Base-by-base conservation (phyloP, 2,888 invertebrate genomes). In the Megalurothrips usitatus region DNA sequence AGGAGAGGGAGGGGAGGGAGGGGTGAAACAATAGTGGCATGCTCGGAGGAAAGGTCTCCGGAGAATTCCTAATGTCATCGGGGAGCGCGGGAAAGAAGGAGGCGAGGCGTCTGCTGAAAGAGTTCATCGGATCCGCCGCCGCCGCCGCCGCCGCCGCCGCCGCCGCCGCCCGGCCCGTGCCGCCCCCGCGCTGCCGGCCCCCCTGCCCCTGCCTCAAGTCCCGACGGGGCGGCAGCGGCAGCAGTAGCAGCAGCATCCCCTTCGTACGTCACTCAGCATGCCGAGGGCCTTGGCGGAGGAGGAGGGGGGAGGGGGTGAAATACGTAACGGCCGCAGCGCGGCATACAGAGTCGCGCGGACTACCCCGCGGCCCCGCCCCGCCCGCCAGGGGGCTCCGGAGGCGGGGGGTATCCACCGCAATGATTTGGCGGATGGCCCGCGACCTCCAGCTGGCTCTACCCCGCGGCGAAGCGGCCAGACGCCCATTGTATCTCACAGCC, bases 11-110 rank as follows among this genome's bases (percentile, higher is more conserved):
- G 34, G 6, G 34, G 34, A 6, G 34, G 34, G 34, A 6, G 34
- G 17, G 19, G 14, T 14, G 58, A 58, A 58, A 58, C 58, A 58
- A 58, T 58, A 19, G 58, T 19, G 58, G 58, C 58, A 58, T 58
- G 58, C 58, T 58, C 34, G 3, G 10, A 26, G 23, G 68, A 23
- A 75, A 26, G 68, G 68, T 75, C 68, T 26, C 68, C 68, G 68
- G 68, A 75, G 68, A 26, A 26, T 75, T 23, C 68, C 68, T 75
- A 26, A 75, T 75, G 58, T 58, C 58, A 58, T 58, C 58, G 58
- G 17, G 58, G 58, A 58, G 58, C 6, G 34, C 34, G 34, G 34
- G 34, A 2, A 43, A 6, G 34, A 43, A 43, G 34, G 34, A 43
- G 34, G 34, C 34, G 2, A 43, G 34, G 34, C 34, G 34, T 43